phyloP scores from a whole-genome alignment of 2,797 vertebrate genomes.

The Paramormyrops hopkinsi region DNA sequence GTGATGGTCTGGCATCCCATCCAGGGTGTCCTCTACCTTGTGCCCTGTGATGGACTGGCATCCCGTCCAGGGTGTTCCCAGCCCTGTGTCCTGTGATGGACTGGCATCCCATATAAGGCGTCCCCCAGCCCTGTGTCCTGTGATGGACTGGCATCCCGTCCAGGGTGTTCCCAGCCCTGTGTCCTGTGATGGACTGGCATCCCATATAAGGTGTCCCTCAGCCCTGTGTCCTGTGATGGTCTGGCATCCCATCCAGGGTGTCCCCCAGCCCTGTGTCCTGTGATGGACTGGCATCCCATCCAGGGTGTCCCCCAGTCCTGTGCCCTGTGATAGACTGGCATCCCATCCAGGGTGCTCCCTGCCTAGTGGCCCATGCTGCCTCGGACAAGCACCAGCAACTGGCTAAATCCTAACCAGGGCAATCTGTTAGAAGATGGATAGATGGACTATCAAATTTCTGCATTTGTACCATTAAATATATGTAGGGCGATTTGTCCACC shows the following conservation, averaged over 20 bases:
- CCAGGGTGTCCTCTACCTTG: neutral
- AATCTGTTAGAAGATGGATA: neutral
- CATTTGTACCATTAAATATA: neutral
- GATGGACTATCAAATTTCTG: neutral
- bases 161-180: neutral
- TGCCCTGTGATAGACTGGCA: neutral
- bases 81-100: neutral
- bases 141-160: neutral
- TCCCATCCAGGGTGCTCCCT: neutral
- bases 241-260: too few relatives aligned
- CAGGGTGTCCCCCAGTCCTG: neutral
- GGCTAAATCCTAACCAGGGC: neutral
- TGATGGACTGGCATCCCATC: neutral
- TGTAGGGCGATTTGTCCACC: constrained; percentile 20
- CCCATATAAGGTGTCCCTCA: neutral
- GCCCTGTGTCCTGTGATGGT: too few relatives aligned
- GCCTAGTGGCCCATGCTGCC: neutral
- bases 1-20: neutral
- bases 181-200: neutral
- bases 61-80: neutral
- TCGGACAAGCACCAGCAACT: neutral
- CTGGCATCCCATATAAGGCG: too few relatives aligned
- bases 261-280: too few relatives aligned
- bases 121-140: neutral
- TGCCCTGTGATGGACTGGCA: neutral